These are phyloP conservation scores for Caprella mutica DNA, from an alignment of 2,888 invertebrate genomes.

Conservation along the genomic window DNA sequence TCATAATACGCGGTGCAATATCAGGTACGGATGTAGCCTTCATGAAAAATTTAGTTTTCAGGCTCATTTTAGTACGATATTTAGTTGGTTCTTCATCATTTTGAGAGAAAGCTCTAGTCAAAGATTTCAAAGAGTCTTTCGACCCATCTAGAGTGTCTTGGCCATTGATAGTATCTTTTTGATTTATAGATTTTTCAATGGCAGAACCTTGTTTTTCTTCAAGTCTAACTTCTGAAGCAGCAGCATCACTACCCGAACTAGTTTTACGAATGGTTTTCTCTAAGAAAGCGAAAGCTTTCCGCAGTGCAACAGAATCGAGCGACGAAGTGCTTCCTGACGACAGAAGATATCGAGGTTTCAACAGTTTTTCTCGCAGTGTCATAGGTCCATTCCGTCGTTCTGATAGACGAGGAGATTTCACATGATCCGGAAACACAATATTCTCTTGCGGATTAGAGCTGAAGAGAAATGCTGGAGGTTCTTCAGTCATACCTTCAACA, in stretches of 20 bases:
- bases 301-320: not conserved
- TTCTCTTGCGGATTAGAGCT: not conserved
- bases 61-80: not conserved
- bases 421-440: not conserved
- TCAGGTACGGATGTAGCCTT: not conserved
- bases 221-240: not conserved
- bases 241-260: not conserved
- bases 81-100: not conserved
- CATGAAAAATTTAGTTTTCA: conserved; percentile 6
- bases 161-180: no score
- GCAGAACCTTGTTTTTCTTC: not conserved
- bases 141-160: not conserved
- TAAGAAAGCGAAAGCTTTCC: not conserved
- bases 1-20: not conserved
- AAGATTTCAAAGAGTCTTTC: not conserved
- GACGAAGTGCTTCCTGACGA: not conserved
- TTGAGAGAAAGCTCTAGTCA: not conserved
- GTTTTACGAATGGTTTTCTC: not conserved
- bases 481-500: not conserved
- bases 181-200: no score
- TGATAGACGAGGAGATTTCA: not conserved
- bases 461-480: no score
- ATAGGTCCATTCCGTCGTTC: not conserved
- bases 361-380: not conserved
- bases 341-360: not conserved